These are phyloP conservation scores for Leptinotarsa undecemlineata DNA, from an alignment of 1,140 invertebrate genomes.

Conservation along the genomic window DNA sequence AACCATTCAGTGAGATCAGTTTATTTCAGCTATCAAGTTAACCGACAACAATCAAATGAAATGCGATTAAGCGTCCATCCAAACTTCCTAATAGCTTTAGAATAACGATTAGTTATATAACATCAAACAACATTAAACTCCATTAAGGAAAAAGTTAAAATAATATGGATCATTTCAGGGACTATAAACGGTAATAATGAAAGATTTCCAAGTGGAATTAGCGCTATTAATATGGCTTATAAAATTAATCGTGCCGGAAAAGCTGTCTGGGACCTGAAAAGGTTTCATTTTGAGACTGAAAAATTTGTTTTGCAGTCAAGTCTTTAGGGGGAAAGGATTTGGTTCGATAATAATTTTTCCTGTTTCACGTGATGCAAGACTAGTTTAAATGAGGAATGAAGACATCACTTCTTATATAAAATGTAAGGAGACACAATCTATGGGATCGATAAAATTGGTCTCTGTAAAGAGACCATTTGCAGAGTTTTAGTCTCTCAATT, in stretches of 20 bases:
- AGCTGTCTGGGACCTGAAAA: background rate
- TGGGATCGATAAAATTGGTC: no score
- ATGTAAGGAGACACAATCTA: no score
- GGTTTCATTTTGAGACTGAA: no score
- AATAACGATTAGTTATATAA: background rate
- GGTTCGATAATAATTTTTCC: no score
- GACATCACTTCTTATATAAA: no score
- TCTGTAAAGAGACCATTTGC: no score
- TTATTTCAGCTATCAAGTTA: background rate
- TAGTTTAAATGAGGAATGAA: no score
- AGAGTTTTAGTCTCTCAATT: no score
- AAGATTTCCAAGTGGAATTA: background rate
- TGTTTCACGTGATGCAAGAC: no score
- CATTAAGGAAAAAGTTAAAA: background rate
- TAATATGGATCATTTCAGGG: background rate
- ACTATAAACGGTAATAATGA: background rate
- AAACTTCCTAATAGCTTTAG: background rate
- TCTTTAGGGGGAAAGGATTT: no score
- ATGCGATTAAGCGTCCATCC: background rate
- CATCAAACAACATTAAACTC: slow-evolving; percentile 5
- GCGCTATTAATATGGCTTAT: slow-evolving; percentile 3
- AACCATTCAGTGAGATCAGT: no score
- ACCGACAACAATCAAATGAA: background rate
- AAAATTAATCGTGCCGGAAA: background rate
- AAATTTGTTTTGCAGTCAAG: no score